Conservation (phyloP, 2,797 vertebrate genomes). For the Acrocephalus scirpaceus region DNA sequence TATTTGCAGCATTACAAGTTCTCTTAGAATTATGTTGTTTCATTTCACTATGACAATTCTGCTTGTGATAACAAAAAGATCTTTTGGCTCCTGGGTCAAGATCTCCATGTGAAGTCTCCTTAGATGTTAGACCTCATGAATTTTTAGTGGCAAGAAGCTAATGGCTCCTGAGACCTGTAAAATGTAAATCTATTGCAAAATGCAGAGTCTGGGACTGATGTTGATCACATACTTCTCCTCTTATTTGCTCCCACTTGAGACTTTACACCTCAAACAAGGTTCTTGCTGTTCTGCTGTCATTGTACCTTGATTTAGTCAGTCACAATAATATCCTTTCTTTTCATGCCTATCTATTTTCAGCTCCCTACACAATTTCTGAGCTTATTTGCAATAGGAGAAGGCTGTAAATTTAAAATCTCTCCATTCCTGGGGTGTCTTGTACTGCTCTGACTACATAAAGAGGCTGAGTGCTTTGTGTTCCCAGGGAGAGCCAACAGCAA, state of each 20-base stretch:
- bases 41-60: background rate
- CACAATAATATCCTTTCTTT: background rate
- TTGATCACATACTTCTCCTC: background rate
- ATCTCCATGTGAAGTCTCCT: background rate
- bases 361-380: background rate
- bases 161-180: background rate
- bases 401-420: conserved; percentile 11
- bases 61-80: background rate
- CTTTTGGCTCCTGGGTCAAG: background rate
- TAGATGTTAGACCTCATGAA: background rate
- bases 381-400: background rate
- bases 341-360: background rate
- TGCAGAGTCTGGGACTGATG: background rate
- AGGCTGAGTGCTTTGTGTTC: background rate
- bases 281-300: background rate
- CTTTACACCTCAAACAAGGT: background rate
- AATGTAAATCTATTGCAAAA: background rate
- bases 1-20: background rate
- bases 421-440: background rate
- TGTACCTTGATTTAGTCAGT: background rate
- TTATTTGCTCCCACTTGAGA: background rate
- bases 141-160: background rate
- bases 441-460: background rate
- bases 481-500: background rate
- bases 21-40: background rate